phyloP scores from a whole-genome alignment of 2,888 invertebrate genomes.

The Synanthedon vespiformis region DNA sequence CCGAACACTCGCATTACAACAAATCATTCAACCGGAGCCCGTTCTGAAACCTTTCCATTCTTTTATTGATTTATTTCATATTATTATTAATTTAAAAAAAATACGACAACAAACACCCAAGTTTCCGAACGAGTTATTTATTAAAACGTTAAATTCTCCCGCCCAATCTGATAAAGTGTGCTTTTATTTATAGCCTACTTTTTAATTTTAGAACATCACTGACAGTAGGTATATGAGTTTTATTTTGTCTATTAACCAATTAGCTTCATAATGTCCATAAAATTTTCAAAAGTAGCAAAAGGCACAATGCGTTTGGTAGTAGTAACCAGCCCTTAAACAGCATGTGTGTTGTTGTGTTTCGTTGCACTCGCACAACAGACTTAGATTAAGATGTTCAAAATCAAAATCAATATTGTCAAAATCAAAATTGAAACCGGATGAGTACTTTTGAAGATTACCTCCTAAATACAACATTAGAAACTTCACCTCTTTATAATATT shows the following conservation, averaged over 20 bases:
- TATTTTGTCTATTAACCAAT: conserved; percentile 11
- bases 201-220: conserved; percentile 28
- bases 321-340: too few species aligned
- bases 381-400: too few species aligned
- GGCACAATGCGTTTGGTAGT: too few species aligned
- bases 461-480: too few species aligned
- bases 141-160: conserved; percentile 46
- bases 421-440: too few species aligned
- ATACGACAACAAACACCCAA: conserved; percentile 18
- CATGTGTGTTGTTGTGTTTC: too few species aligned
- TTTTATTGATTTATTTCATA: conserved; percentile 66
- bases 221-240: conserved; percentile 6
- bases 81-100: conserved; percentile 61
- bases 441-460: too few species aligned
- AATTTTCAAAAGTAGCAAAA: too few species aligned
- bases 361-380: too few species aligned
- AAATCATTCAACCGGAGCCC: conserved; percentile 63
- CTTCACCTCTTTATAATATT: too few species aligned
- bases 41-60: conserved; percentile 62
- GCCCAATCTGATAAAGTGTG: conserved; percentile 52
- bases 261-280: conserved; percentile 1
- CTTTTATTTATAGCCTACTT: conserved; percentile 39
- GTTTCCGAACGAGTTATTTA: conserved; percentile 43
- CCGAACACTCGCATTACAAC: conserved; percentile 59
- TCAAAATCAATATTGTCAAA: too few species aligned